Evolutionary conservation across 2,888 invertebrate genomes (phyloP), one percentile per base, ranked within the genome.

Genomic region (Bombyx huttoni): DNA sequence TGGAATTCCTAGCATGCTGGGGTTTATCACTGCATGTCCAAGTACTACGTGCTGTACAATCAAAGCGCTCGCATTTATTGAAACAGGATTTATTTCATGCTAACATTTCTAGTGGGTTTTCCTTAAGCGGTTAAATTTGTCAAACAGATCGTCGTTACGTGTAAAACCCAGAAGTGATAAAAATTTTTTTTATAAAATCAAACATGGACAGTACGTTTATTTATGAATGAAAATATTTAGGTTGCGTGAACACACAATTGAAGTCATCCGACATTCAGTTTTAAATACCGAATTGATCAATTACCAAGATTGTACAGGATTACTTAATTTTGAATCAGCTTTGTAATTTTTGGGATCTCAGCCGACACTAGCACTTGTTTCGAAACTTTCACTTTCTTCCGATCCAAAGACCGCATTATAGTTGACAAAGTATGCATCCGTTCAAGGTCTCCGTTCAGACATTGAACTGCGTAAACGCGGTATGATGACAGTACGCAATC

Each of bases 381-480:
- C 7, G 8, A 40, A 40, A 40, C 40, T 40, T 40, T 40, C 40
- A 40, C 40, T 40, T 10, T 40, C 40, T 40, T 40, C 7, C 40
- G 40, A 40, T 10, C 12, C 6, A 40, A 7, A 40, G 9, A 40
- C 12, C 5, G 8, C 56, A 59, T 64, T 58, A 57, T 54, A 53
- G 57, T 62, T 8, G 40, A 40, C 60, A 60, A 58, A 63, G 62
- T 59, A 60, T 58, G 59, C 57, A 57, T 60, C 58, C 59, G 57
- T 66, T 72, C 77, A 78, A 74, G 78, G 77, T 66, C 68, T 52
- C 14, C 51, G 34, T 35, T 52, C 54, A 70, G 76, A 74, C 79
- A 76, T 78, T 78, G 78, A 78, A 78, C 79, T 76, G 72, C 72
- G 62, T 60, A 67, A 63, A 64, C 61, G 67, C 66, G 63, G 70